Evolutionary conservation across 2,888 invertebrate species (phyloP), one percentile per base, ranked within the genome.

Genomic region (Trachelus troglodyta): DNA sequence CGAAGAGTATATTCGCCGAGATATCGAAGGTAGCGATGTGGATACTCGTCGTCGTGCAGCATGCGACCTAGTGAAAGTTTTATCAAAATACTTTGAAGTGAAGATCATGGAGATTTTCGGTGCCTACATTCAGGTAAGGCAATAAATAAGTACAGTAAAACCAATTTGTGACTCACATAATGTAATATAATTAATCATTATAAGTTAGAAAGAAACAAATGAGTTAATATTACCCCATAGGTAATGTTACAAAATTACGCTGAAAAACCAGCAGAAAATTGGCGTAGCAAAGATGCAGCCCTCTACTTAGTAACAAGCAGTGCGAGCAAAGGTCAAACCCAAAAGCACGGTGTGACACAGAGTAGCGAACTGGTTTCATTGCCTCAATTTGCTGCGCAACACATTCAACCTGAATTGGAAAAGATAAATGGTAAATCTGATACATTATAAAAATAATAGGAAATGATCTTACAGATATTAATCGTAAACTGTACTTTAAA

Each of bases 1-100:
- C 0, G 98, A 99, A 88, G 99, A 99, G 92, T 99, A 98, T 89
- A 98, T 98, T 81, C 93, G 98, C 4, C 93, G 98, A 40, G 99
- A 99, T 92, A 98, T 99, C 82, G 99, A 99, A 93, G 99, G 99
- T 11, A 98, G 98, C 12, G 99, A 99, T 92, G 96, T 98, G 81
- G 99, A 99, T 91, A 99, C 99, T 0, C 93, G 99, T 76, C 94
- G 99, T 34, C 94, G 99, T 82, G 97, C 99, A 34, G 99, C 99
- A 74, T 98, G 99, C 92, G 99, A 99, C 93, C 94, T 99, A 77
- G 99, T 99, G 34, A 96, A 97, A 89, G 96, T 98, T 0, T 93
- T 99, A 2, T 97, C 97, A 34, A 94, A 95, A 85, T 96, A 96
- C 88, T 98, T 97, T 91, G 98, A 98, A 90, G 94, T 94, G 74